phyloP scores from a whole-genome alignment of 2,888 invertebrate species.

The Acanthosepion lycidas region DNA sequence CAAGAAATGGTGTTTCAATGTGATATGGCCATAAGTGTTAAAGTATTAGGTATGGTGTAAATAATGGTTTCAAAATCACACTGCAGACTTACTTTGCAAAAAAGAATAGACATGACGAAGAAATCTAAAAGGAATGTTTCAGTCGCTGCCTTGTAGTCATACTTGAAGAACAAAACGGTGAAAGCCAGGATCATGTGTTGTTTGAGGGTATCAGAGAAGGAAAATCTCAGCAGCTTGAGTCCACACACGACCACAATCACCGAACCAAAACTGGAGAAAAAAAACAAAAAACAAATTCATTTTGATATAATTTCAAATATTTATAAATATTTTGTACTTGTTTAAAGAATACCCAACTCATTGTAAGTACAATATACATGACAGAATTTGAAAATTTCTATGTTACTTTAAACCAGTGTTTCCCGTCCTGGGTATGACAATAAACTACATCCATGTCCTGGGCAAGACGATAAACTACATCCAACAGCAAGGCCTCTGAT shows the following conservation, averaged over 20 bases:
- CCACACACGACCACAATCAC: slow-evolving; percentile 90
- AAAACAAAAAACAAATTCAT: neutral
- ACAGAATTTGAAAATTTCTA: too few species aligned
- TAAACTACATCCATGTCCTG: too few species aligned
- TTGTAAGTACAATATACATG: too few species aligned
- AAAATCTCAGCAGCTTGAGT: slow-evolving; percentile 87
- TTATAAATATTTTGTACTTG: too few species aligned
- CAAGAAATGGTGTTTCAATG: too few species aligned
- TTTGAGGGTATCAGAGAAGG: slow-evolving; percentile 91
- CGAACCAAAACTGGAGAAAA: slow-evolving; percentile 80
- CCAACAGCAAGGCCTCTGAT: too few species aligned
- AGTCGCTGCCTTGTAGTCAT: slow-evolving; percentile 83
- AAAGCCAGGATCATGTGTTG: slow-evolving; percentile 94
- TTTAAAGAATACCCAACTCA: too few species aligned
- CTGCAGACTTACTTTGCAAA: slow-evolving; percentile 81
- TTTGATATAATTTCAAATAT: neutral
- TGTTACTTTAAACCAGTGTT: too few species aligned
- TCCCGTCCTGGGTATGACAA: too few species aligned
- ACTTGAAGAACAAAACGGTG: slow-evolving; percentile 89
- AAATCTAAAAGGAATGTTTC: slow-evolving; percentile 95
- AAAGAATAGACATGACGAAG: slow-evolving; percentile 90
- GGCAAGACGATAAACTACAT: too few species aligned
- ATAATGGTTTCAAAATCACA: neutral
- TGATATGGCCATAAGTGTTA: too few species aligned
- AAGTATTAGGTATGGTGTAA: too few species aligned